These are phyloP conservation scores for Nothobranchius kuhntae DNA, from an alignment of 2,113 vertebrate genomes.

Conservation along the genomic window DNA sequence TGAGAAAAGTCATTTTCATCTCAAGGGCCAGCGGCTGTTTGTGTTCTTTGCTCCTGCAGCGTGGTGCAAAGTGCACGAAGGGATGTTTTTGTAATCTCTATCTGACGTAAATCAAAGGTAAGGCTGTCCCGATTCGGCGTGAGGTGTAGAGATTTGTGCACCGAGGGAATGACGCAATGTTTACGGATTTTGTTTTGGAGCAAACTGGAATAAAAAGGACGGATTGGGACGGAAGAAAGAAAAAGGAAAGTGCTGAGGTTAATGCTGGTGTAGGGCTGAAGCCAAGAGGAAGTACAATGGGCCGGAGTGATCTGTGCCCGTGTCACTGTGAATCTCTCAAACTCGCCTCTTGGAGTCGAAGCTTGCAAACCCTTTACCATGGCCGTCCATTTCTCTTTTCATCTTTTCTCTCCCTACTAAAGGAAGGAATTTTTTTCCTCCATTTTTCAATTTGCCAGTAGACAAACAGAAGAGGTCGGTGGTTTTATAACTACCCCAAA, in stretches of 20 bases:
- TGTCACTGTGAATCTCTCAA: constrained; percentile 64
- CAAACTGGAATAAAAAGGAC: constrained; percentile 1
- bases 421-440: constrained; percentile 11
- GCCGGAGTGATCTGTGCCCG: constrained; percentile 56
- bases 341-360: constrained; percentile 38
- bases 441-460: constrained; percentile 23
- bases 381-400: constrained; percentile 36
- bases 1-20: constrained; percentile 58
- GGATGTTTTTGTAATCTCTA: constrained; percentile 24
- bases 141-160: constrained; percentile 20
- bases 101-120: constrained; percentile 53
- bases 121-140: constrained; percentile 36
- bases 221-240: constrained; percentile 4
- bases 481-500: constrained; percentile 45
- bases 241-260: constrained; percentile 27
- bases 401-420: constrained; percentile 21
- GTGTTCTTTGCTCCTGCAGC: constrained; percentile 33
- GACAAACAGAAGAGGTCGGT: constrained; percentile 30
- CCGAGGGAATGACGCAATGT: constrained; percentile 30
- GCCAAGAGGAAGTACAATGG: constrained; percentile 58
- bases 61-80: constrained; percentile 29
- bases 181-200: constrained; percentile 36
- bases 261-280: constrained; percentile 36
- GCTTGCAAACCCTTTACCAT: constrained; percentile 33
- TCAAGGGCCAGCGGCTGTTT: constrained; percentile 54